Base-by-base conservation (phyloP, 1,140 invertebrate genomes). In the Pseudomyrmex flavicornis region DNA sequence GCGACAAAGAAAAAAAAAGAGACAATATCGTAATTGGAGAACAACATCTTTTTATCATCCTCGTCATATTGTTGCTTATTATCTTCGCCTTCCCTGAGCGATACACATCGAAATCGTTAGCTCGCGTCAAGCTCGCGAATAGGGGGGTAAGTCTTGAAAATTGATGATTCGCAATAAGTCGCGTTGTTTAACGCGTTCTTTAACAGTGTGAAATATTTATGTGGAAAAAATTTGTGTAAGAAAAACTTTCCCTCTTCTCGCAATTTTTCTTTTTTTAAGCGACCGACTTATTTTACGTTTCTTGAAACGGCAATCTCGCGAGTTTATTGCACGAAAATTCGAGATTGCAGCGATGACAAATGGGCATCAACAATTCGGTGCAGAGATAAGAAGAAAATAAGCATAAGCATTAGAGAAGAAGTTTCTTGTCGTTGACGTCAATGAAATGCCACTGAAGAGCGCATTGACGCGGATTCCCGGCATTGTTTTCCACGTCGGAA, bases 391-490 rank as follows among this genome's bases (percentile, higher is more conserved):
- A 59, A 58, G 54, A 56, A 52, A 13, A 77, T 77, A 62, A 59
- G 56, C 58, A 82, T 82, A 85, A 85, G 74, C 68, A 70, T 82
- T 56, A 35, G 66, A 76, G 68, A 85, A 52, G 73, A 63, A 84
- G 50, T 89, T 89, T 58, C 68, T 80, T 87, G 83, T 82, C 70
- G 61, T 83, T 56, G 63, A 83, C 54, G 87, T 89, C 88, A 90
- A 91, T 90, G 85, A 72, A 61, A 80, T 80, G 66, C 68, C 85
- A 66, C 58, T 65, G 73, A 86, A 87, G 85, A 82, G 80, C 80
- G 61, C 86, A 87, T 77, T 87, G 85, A 89, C 86, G 88, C 83
- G 90, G 85, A 90, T 91, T 90, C 86, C 85, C 86, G 83, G 89
- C 88, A 87, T 92, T 91, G 90, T 91, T 88, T 84, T 69, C 86